These are phyloP conservation scores for Ciconia stormi DNA, from an alignment of 2,113 vertebrate species.

Conservation along the genomic window DNA sequence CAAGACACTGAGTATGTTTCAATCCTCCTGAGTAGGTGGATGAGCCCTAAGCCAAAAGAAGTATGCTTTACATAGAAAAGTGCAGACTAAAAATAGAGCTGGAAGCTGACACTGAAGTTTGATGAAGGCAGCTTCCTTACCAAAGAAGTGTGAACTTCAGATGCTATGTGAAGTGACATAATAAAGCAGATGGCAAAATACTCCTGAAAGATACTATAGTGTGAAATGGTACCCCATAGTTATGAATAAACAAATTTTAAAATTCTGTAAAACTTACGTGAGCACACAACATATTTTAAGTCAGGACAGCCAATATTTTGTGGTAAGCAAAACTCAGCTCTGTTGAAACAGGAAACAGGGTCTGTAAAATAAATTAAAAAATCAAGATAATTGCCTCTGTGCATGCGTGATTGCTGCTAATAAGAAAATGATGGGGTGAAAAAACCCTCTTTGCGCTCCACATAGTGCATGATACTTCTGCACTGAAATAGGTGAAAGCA, in stretches of 20 bases:
- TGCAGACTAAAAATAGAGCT: slow-evolving; percentile 7
- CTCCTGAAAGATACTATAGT: not conserved
- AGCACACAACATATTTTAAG: not conserved
- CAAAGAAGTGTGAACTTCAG: not conserved
- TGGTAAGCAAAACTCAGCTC: not conserved
- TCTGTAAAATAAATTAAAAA: slow-evolving; percentile 50
- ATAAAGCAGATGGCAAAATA: not conserved
- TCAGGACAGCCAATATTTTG: not conserved
- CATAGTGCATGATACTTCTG: not conserved
- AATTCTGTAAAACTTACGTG: slow-evolving; percentile 39
- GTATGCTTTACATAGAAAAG: not conserved
- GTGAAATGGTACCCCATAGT: not conserved
- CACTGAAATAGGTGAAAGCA: not conserved
- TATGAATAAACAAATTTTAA: not conserved
- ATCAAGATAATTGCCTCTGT: not conserved
- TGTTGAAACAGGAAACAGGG: not conserved
- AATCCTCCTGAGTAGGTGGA: not conserved
- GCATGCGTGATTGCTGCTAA: not conserved
- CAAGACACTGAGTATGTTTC: not conserved
- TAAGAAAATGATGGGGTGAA: not conserved
- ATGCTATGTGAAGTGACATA: not conserved
- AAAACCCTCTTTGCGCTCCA: not conserved
- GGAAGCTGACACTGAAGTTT: not conserved
- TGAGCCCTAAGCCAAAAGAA: not conserved
- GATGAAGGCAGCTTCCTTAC: not conserved